phyloP scores from a whole-genome alignment of 2,113 vertebrate genomes.

The Rissa tridactyla region DNA sequence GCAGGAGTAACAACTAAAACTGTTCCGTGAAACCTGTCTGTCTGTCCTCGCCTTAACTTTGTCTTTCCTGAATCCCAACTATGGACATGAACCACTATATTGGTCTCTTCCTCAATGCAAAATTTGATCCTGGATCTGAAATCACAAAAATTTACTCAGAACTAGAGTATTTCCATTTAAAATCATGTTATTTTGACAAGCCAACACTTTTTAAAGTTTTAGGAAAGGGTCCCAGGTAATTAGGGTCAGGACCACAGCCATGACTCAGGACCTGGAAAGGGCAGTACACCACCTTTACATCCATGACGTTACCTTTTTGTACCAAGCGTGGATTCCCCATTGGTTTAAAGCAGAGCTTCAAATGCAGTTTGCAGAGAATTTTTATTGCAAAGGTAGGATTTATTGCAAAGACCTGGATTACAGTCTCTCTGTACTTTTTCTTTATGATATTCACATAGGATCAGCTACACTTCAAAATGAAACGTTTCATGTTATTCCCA shows the following conservation, averaged over 20 bases:
- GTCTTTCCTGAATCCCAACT: not conserved
- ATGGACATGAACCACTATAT: not conserved
- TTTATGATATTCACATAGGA: not conserved
- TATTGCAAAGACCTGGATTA: not conserved
- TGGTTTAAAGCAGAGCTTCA: not conserved
- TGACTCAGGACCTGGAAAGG: not conserved
- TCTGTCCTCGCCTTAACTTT: not conserved
- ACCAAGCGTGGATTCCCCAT: rapidly evolving
- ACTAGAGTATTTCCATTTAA: not conserved
- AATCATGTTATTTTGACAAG: not conserved
- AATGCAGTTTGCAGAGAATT: not conserved
- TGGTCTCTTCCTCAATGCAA: not conserved
- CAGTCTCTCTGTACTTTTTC: not conserved
- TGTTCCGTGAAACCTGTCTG: not conserved
- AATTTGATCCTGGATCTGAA: not conserved
- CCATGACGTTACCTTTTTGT: not conserved
- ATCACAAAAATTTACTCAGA: not conserved
- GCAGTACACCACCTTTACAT: not conserved
- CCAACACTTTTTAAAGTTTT: not conserved
- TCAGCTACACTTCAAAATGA: not conserved
- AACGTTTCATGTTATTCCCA: not conserved
- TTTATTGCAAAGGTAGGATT: not conserved
- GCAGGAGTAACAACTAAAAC: not conserved
- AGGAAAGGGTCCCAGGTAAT: not conserved
- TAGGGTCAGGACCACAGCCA: not conserved